Conservation (phyloP, 2,113 vertebrate genomes). For the Platysteira castanea region DNA sequence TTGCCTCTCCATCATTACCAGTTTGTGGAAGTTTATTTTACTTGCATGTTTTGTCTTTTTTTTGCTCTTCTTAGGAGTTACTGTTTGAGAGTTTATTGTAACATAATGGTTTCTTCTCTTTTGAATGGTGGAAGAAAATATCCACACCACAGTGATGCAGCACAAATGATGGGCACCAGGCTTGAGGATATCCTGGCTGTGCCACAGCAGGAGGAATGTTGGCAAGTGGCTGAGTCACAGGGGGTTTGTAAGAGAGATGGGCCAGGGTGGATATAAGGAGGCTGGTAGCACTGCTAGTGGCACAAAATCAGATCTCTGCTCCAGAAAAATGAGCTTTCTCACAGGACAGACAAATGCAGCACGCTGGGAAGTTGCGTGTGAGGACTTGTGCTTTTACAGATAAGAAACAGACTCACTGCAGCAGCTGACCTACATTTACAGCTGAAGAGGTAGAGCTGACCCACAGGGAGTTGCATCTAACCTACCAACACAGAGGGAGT, state of each 20-base stretch:
- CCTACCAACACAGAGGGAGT: not conserved
- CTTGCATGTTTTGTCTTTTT: not conserved
- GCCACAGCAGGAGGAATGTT: not conserved
- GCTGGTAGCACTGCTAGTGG: not conserved
- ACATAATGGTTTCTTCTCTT: not conserved
- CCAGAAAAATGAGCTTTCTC: not conserved
- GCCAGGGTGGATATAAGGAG: accelerated
- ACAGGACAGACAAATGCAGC: not conserved
- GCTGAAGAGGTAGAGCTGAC: not conserved
- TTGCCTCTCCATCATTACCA: not conserved
- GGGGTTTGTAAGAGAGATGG: not conserved
- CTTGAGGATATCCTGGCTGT: too few relatives aligned
- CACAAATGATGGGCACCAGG: not conserved
- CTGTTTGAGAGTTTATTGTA: not conserved
- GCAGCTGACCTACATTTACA: not conserved
- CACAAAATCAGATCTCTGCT: not conserved
- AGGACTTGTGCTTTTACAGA: not conserved
- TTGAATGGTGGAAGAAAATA: not conserved
- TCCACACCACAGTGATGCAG: not conserved
- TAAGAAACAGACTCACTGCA: not conserved
- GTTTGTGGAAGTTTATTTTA: not conserved
- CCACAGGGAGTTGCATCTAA: not conserved
- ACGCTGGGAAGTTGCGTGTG: not conserved
- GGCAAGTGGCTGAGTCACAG: not conserved
- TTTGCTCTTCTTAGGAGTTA: not conserved